These are phyloP conservation scores for Tetheella fluctuosa DNA, from an alignment of 2,888 invertebrate species.

Conservation along the genomic window DNA sequence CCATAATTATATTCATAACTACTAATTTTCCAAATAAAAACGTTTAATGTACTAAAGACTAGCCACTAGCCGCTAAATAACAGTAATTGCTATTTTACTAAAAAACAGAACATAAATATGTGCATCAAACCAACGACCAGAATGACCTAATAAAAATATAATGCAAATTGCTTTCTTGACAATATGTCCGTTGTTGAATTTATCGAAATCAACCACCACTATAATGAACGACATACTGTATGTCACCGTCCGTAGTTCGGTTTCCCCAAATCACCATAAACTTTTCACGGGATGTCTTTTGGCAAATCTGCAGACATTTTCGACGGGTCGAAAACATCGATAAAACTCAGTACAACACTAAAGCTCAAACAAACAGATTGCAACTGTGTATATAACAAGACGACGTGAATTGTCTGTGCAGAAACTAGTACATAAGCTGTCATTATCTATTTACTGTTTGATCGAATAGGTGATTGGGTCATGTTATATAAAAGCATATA, in stretches of 20 bases:
- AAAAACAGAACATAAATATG: neutral
- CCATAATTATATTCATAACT: neutral
- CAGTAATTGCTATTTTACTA: neutral
- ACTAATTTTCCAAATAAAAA: neutral
- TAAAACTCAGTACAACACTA: too few species aligned
- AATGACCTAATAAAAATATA: too few species aligned
- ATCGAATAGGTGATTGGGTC: slow-evolving; percentile 39
- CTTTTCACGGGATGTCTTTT: neutral
- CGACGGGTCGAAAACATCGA: neutral
- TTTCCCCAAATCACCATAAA: too few species aligned
- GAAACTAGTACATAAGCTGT: slow-evolving; percentile 20
- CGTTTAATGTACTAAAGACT: neutral
- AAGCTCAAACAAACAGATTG: neutral
- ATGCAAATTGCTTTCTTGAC: too few species aligned
- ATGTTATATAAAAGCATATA: slow-evolving; percentile 15
- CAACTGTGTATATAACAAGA: slow-evolving; percentile 38
- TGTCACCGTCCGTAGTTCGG: too few species aligned
- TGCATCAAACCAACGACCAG: neutral
- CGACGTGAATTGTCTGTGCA: neutral
- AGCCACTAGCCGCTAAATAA: too few species aligned
- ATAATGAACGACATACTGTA: too few species aligned
- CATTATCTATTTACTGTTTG: slow-evolving; percentile 44
- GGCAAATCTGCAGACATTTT: neutral
- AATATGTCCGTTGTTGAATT: too few species aligned
- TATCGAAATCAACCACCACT: too few species aligned